Evolutionary conservation across 2,113 vertebrate genomes (phyloP), one percentile per base, ranked within the genome.

Genomic region (Natator depressus): DNA sequence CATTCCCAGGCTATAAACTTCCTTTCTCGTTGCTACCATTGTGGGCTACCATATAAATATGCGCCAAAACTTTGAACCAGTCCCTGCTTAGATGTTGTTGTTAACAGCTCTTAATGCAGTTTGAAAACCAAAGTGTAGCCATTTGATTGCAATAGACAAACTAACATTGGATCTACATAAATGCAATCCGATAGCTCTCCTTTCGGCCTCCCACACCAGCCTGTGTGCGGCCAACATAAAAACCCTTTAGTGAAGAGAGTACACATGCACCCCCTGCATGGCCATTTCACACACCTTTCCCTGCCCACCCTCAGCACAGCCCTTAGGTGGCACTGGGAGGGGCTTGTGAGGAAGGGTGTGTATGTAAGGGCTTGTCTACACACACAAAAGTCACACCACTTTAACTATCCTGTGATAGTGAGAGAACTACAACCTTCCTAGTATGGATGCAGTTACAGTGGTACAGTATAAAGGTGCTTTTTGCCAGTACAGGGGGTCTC

Each of bases 221-320:
- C 20, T 0, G 0, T 14, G 31, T 3, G 53, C 49, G 35, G 20
- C 46, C 83, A 50, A 1, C 4, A 16, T 6, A 22, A 65, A 86
- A 20, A 35, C 10, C 20, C 22, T 86, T 88, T 5, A 46, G 0
- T 88, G 51, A 88, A 89, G 59, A 85, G 3, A n/a, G 78, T 31
- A 35, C 25, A 55, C 1, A 62, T 1, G 13, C 69, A 75, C 65
- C 5, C 19, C 10, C 12, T 57, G 17, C 35, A 69, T 8, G 10
- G 62, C 62, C 24, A 35, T 69, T n/a, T 17, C 35, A 69, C 27
- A 31, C 62, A 69, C 31, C 35, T 69, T 31, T 31, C 35, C 6
- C 31, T 69, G 16, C 5, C 55, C 55, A 57, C 24, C 10, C 24
- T 25, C 24, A 57, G 55, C 10, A 69, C 62, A 69, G 62, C 31